A percentile compares a stretch with the other conserved stretches of the same genome.
phyloP scores from a whole-genome alignment of 2,888 invertebrate genomes.

The Microchrysa polita region DNA sequence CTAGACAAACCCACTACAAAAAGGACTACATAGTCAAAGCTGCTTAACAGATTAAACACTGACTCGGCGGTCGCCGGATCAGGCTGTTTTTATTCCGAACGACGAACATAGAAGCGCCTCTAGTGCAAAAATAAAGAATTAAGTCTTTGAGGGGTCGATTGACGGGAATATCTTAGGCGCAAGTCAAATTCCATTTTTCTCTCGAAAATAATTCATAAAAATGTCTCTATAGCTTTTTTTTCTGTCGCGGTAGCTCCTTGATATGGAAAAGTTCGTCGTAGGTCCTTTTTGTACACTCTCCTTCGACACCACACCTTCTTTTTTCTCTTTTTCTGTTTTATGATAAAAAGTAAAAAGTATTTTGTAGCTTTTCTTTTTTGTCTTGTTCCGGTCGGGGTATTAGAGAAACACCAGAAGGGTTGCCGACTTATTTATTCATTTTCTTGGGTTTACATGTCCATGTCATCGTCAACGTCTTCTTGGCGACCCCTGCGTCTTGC shows the following conservation, averaged over 20 bases:
- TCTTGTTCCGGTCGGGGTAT: neutral
- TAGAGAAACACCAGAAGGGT: neutral
- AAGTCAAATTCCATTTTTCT: neutral
- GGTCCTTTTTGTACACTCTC: constrained; percentile 7
- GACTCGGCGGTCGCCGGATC: neutral
- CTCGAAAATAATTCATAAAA: neutral
- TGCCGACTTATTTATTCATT: neutral
- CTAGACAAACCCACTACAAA: neutral
- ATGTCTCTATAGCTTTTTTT: neutral
- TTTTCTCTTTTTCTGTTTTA: neutral
- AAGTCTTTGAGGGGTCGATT: neutral
- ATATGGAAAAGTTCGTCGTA: neutral
- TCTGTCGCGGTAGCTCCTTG: no score
- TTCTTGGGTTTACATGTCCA: neutral
- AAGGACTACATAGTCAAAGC: neutral
- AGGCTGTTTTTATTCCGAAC: neutral
- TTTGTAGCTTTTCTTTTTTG: constrained; percentile 7
- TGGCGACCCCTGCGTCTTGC: no score
- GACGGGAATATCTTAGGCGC: neutral
- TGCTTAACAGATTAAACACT: neutral
- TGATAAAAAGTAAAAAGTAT: neutral
- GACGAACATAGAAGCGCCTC: neutral
- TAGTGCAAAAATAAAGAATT: neutral
- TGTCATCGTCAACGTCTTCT: no score
- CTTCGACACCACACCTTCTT: constrained; percentile 8